phyloP scores from a whole-genome alignment of 2,113 vertebrate species.

The Megaceryle maxima region DNA sequence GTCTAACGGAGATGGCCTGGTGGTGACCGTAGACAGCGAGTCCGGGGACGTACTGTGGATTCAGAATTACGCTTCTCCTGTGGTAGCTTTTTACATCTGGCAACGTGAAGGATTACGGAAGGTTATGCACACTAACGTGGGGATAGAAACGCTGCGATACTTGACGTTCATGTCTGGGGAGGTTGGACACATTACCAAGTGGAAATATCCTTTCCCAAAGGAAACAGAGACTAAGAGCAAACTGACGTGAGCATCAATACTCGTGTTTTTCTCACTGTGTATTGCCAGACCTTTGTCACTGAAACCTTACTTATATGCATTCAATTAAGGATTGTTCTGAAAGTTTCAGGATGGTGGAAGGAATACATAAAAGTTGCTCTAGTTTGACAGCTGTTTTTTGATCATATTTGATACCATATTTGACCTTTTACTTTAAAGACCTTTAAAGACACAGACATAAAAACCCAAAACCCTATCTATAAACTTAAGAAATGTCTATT shows the following conservation, averaged over 20 bases:
- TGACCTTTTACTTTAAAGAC: background rate
- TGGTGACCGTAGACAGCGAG: constrained; percentile 96
- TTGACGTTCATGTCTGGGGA: constrained; percentile 97
- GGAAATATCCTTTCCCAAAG: constrained; percentile 96
- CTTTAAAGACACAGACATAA: background rate
- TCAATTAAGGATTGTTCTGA: background rate
- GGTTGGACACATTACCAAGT: constrained; percentile 95
- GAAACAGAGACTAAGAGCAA: constrained; percentile 94
- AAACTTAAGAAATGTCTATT: background rate
- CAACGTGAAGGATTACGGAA: constrained; percentile 92
- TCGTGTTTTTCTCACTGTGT: background rate
- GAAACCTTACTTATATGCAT: background rate
- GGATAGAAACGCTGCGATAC: constrained; percentile 94
- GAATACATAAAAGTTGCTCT: background rate
- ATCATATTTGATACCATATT: background rate
- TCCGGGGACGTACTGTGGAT: constrained; percentile 93
- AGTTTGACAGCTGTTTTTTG: background rate
- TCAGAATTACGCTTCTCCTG: constrained; percentile 96
- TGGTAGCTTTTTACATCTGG: constrained; percentile 98
- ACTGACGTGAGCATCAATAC: constrained; percentile 82
- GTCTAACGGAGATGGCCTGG: constrained; percentile 95
- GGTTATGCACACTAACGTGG: constrained; percentile 91
- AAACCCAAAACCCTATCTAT: background rate
- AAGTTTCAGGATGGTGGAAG: background rate
- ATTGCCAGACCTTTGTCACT: background rate